Evolutionary conservation across 2,888 invertebrate species (phyloP).

Genomic region (Heliothis peltigera): DNA sequence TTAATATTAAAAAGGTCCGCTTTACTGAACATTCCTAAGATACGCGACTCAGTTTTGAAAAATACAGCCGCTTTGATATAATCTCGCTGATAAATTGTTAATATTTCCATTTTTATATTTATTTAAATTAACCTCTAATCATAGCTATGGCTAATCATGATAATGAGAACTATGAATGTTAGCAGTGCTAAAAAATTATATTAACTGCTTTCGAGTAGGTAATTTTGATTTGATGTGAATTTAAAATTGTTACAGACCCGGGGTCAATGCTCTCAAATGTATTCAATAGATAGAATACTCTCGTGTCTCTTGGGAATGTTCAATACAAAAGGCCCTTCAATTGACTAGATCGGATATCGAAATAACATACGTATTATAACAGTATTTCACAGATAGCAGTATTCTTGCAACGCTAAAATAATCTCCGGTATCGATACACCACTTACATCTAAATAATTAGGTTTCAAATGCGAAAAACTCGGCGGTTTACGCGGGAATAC

Average conservation of each 20-base stretch:
- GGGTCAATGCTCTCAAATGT: background rate
- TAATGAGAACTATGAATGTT: too few relatives aligned
- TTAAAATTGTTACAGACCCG: background rate
- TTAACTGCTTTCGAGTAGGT: background rate
- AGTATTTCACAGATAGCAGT: slow-evolving; percentile 63
- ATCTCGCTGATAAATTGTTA: background rate
- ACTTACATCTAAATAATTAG: slow-evolving; percentile 52
- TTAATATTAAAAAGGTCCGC: slow-evolving; percentile 1
- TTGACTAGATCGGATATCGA: slow-evolving; percentile 51
- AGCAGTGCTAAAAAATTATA: background rate
- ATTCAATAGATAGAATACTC: background rate
- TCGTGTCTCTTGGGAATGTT: slow-evolving; percentile 8
- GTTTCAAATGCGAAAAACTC: slow-evolving; percentile 39
- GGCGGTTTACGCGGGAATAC: slow-evolving; percentile 39
- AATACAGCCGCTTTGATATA: background rate
- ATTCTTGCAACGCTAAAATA: slow-evolving; percentile 67
- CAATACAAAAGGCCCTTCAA: slow-evolving; percentile 20
- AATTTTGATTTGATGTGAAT: background rate
- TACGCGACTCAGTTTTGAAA: background rate
- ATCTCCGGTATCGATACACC: slow-evolving; percentile 63
- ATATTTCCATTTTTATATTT: background rate
- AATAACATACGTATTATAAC: slow-evolving; percentile 17
- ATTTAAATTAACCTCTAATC: background rate
- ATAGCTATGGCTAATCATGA: too few relatives aligned
- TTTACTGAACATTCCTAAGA: background rate